A percentile compares a stretch with the other conserved stretches of the same genome.
Evolutionary conservation across 2,113 vertebrate species (phyloP).

Genomic region (Ptychochromis oligacanthus): DNA sequence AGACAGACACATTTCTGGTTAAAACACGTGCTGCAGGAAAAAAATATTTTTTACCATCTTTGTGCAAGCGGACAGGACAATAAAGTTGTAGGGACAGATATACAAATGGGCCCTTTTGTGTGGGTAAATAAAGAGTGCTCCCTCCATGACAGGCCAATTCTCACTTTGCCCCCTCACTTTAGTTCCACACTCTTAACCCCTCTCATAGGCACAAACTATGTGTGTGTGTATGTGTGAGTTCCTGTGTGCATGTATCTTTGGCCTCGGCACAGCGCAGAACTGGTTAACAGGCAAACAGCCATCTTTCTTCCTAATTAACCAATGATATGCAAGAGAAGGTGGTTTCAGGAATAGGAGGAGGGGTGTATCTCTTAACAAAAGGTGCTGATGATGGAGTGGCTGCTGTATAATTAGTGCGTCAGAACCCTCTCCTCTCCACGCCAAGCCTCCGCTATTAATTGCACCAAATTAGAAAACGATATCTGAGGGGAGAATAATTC

Average conservation of each 20-base stretch:
- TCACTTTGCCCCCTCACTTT: slow-evolving; percentile 89
- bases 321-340: slow-evolving; percentile 89
- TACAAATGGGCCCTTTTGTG: slow-evolving; percentile 97
- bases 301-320: slow-evolving; percentile 99
- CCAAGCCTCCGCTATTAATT: slow-evolving; percentile 98
- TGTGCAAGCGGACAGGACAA: slow-evolving; percentile 87
- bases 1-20: slow-evolving; percentile 77
- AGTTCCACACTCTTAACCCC: slow-evolving; percentile 88
- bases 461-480: slow-evolving; percentile 99
- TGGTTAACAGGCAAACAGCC: slow-evolving; percentile 94
- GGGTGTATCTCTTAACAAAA: slow-evolving; percentile 92
- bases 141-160: slow-evolving; percentile 94
- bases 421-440: slow-evolving; percentile 94
- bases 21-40: slow-evolving; percentile 78
- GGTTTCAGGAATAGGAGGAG: slow-evolving; percentile 61
- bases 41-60: slow-evolving; percentile 84
- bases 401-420: slow-evolving; percentile 99
- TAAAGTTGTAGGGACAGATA: slow-evolving; percentile 94
- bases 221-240: slow-evolving; percentile 7
- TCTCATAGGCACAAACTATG: slow-evolving; percentile 54
- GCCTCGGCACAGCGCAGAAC: slow-evolving; percentile 5
- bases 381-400: slow-evolving; percentile 99
- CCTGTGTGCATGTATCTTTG: not conserved
- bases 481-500: slow-evolving; percentile 98
- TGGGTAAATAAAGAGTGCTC: slow-evolving; percentile 97